Evolutionary conservation across 2,888 invertebrate species (phyloP), one percentile per base, ranked within the genome.

Genomic region (Crematogaster levior): DNA sequence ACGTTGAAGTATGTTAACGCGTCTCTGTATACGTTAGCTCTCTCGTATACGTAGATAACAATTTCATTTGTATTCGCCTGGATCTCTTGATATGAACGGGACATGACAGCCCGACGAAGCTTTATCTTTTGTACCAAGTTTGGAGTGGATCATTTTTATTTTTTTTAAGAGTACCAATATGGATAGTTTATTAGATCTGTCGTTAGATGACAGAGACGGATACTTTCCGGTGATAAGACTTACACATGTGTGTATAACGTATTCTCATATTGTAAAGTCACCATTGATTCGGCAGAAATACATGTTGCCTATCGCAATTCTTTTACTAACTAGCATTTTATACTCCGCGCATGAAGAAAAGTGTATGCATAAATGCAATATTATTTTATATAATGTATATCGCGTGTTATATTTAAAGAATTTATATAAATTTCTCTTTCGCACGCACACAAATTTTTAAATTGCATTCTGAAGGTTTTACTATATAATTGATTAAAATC

Each of bases 111-210:
- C 10, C 18, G 68, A 40, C 37, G 37, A 43, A 77, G 40, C 34
- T 77, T 68, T 68, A 68, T 70, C 77, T 46, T 43, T 53, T 21
- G 21, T 40, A 10, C 40, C 68, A 43, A 56, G 43, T 77, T 66
- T 21, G 40, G 21, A 43, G 18, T 21, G 18, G 4, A 6, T 77
- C 43, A 56, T n/a, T 77, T 56, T 77, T 68, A 68, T 77, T 70
- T 70, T 18, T 18, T 70, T 70, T 30, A 24, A 24, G 12, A 56
- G 21, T 43, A 43, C 56, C 77, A 46, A 68, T 77, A 56, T 46
- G 43, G 43, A 68, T 77, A 68, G 77, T 77, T 77, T 56, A 77
- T 77, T 77, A n/a, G n/a, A 56, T 18, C 18, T 70, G 34, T 68
- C 68, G 43, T 77, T 68, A 77, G 12, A 12, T 68, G 34, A 77